Conservation (phyloP, 2,113 vertebrate species). For the Bolborhynchus lineola region DNA sequence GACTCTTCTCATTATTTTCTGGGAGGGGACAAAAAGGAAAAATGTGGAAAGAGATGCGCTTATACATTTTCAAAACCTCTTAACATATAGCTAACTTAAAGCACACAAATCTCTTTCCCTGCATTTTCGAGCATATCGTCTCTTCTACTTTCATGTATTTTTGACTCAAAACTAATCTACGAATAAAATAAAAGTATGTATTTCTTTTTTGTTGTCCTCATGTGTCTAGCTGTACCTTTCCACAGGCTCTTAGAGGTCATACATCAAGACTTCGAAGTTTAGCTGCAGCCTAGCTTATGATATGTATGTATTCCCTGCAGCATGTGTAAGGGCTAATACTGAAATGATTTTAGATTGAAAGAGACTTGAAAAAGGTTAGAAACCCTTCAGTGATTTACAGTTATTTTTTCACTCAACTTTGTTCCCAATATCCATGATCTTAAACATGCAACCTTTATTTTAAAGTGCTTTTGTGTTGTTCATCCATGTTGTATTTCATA, state of each 20-base stretch:
- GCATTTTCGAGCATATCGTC: not conserved
- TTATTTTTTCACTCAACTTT: not conserved
- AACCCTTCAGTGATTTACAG: not conserved
- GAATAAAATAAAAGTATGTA: not conserved
- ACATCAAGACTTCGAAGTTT: not conserved
- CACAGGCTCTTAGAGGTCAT: not conserved
- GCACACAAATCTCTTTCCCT: not conserved
- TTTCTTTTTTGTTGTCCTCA: not conserved
- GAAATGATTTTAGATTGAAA: not conserved
- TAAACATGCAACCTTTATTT: not conserved
- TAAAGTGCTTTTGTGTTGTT: not conserved
- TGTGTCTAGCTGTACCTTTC: not conserved
- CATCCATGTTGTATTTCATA: not conserved
- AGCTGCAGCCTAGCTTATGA: not conserved
- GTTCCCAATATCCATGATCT: not conserved
- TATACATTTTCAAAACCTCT: not conserved
- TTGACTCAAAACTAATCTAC: not conserved
- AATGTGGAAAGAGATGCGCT: not conserved
- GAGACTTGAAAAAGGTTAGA: not conserved
- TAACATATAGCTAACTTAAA: not conserved
- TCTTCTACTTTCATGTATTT: not conserved
- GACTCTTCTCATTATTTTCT: not conserved
- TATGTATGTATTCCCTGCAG: not conserved
- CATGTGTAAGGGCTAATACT: not conserved
- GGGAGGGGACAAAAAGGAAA: not conserved